Percentiles rank a stretch among this genome's conserved stretches.
These are phyloP conservation scores for Oscheius sp. DNA, from an alignment of 2,888 invertebrate genomes.

Conservation along the genomic window DNA sequence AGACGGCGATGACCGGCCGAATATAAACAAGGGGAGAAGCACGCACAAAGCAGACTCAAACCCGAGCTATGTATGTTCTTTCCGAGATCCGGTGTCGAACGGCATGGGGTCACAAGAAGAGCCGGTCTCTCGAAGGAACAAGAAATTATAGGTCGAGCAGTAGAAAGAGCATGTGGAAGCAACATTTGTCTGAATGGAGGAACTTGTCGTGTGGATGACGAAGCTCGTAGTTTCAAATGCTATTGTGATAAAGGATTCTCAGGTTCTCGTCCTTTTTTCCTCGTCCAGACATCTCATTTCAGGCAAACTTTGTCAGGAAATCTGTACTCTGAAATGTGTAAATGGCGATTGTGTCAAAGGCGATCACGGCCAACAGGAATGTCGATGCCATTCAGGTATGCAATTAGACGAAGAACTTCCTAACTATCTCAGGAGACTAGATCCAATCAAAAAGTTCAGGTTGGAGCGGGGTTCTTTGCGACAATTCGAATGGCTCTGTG, in stretches of 20 bases:
- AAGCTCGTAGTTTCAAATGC: constrained; percentile 53
- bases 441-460: constrained; percentile 32
- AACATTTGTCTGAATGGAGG: constrained; percentile 61
- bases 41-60: constrained; percentile 17
- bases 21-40: constrained; percentile 15
- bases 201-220: constrained; percentile 57
- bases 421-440: neutral
- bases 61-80: neutral
- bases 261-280: constrained; percentile 34
- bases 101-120: constrained; percentile 2
- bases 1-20: constrained; percentile 14
- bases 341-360: constrained; percentile 49
- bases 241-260: constrained; percentile 53
- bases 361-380: constrained; percentile 41
- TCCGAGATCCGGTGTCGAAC: neutral
- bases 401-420: neutral
- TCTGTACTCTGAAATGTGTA: constrained; percentile 43
- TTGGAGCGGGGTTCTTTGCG: constrained; percentile 49
- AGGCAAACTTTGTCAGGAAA: constrained; percentile 54
- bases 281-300: constrained; percentile 4
- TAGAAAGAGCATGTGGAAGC: constrained; percentile 36
- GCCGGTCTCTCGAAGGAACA: neutral
- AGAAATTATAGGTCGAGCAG: constrained; percentile 7
- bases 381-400: constrained; percentile 45
- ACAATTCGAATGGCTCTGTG: constrained; percentile 32